A percentile compares a stretch with the other conserved stretches of the same genome.
phyloP scores from a whole-genome alignment of 2,888 invertebrate species.

The Drosophila putrida region DNA sequence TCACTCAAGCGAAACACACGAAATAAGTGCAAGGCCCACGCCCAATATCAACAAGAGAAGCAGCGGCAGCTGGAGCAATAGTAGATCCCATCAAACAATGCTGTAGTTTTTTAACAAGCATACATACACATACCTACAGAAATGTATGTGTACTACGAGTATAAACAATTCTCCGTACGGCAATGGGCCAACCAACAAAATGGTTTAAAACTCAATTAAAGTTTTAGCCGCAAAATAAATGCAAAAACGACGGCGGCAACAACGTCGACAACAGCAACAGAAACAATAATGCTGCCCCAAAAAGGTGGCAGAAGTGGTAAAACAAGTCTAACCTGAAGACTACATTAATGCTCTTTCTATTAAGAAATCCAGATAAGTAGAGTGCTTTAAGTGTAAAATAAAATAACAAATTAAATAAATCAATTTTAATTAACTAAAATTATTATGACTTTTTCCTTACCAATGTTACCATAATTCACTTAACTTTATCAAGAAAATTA shows the following conservation, averaged over 20 bases:
- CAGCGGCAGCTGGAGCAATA: conserved; percentile 39
- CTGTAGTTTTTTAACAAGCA: conserved; percentile 38
- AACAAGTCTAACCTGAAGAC: background rate
- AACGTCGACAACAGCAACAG: conserved; percentile 59
- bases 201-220: conserved; percentile 81
- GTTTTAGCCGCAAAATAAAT: conserved; percentile 81
- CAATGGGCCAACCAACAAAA: conserved; percentile 60
- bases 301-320: conserved; percentile 16
- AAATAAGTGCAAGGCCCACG: conserved; percentile 37
- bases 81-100: conserved; percentile 46
- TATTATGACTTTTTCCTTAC: too few species aligned
- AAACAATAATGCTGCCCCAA: conserved; percentile 45
- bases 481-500: too few species aligned
- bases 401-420: background rate
- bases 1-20: conserved; percentile 65
- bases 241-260: conserved; percentile 62
- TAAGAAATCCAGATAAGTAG: too few species aligned
- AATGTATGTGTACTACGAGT: background rate
- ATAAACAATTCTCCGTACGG: conserved; percentile 55
- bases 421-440: too few species aligned
- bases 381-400: too few species aligned
- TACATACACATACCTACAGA: conserved; percentile 9
- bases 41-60: conserved; percentile 21
- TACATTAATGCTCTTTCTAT: background rate
- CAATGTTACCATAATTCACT: too few species aligned